Evolutionary conservation across 2,888 invertebrate species (phyloP), one percentile per base, ranked within the genome.

Genomic region (Drosophila tanythrix): DNA sequence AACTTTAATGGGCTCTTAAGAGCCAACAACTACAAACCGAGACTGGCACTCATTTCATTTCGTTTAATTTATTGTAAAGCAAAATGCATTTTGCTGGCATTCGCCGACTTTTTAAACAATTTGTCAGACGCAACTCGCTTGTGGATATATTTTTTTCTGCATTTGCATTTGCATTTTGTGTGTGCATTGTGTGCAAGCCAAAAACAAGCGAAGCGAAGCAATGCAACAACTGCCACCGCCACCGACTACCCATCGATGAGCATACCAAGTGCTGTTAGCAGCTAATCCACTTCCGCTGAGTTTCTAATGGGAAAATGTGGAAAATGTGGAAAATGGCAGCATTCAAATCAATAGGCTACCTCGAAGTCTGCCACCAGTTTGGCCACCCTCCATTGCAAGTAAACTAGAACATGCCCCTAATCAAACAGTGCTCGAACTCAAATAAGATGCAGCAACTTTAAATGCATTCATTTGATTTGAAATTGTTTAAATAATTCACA

Each of bases 1-100:
- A 79, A 82, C 69, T 79, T 79, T 67, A 82, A 82, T 82, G 79
- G 79, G 75, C 74, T 79, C 81, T 79, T 78, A 69, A 81, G 61
- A 75, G 55, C 75, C 75, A 74, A 61, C 74, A 65, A 65, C 50
- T 38, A 67, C 43, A 68, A 62, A 46, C 25, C 15, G 25, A 8
- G 48, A 15, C 60, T 48, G 36, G 5, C 63, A 35, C 10, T 52
- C 51, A 48, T 61, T 61, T 57, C 21, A 61, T 51, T 70, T 60
- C 56, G 29, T 70, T 70, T 60, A 43, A 25, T 71, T 60, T 66
- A 63, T 71, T 81, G 59, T 76, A 70, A 77, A 65, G 77, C 64
- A 65, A 77, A 77, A 77, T 80, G 76, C 76, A 76, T 70, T 70
- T 67, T 33, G 52, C 11, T 40, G 46, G n/a, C 15, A 43, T 48